Conservation (phyloP, 2,888 invertebrate genomes). For the Pammene aurita region DNA sequence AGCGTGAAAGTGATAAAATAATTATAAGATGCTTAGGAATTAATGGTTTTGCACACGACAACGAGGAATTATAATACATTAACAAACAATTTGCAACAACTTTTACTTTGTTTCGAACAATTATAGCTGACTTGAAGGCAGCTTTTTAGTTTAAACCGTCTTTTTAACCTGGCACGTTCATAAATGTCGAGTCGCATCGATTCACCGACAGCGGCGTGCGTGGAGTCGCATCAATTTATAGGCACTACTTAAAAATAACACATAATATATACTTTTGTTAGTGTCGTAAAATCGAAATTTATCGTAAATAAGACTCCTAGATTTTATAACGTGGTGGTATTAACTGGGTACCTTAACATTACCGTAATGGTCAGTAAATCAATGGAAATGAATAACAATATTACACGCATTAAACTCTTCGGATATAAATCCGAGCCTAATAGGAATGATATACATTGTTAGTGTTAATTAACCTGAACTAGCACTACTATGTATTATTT, state of each 20-base stretch:
- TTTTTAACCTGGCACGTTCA: constrained; percentile 49
- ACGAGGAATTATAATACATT: constrained; percentile 26
- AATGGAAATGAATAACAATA: constrained; percentile 71
- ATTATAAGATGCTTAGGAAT: constrained; percentile 24
- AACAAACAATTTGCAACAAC: constrained; percentile 38
- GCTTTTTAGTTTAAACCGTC: constrained; percentile 46
- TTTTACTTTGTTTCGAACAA: constrained; percentile 44
- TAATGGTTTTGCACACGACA: constrained; percentile 36
- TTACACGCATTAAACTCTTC: constrained; percentile 64
- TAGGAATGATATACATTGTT: constrained; percentile 64
- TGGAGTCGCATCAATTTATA: constrained; percentile 42
- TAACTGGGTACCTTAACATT: constrained; percentile 66
- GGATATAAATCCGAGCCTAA: constrained; percentile 62
- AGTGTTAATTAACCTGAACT: constrained; percentile 33
- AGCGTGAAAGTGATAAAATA: constrained; percentile 33
- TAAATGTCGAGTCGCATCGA: constrained; percentile 49
- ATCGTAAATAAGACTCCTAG: constrained; percentile 70
- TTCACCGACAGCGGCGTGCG: constrained; percentile 45
- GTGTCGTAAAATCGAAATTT: constrained; percentile 65
- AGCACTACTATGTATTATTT: constrained; percentile 1
- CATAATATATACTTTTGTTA: constrained; percentile 59
- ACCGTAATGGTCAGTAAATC: constrained; percentile 72
- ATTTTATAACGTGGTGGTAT: constrained; percentile 66
- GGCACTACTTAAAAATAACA: constrained; percentile 49
- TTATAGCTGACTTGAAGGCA: constrained; percentile 47